Evolutionary conservation across 2,113 vertebrate genomes (phyloP), one percentile per base, ranked within the genome.

Genomic region (Salvelinus sp.): DNA sequence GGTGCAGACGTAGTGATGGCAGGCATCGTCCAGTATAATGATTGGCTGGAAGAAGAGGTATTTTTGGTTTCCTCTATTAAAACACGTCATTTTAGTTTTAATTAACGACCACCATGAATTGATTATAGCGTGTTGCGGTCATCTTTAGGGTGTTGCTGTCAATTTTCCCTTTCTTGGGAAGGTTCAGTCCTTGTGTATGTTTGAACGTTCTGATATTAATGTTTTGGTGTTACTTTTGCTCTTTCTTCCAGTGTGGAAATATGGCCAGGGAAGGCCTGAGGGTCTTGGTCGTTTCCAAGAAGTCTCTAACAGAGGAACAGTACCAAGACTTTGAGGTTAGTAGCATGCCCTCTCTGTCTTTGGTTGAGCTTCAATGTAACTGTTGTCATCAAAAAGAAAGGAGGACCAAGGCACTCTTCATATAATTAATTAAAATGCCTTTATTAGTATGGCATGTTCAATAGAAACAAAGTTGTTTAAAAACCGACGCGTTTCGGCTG

Each of bases 11-110:
- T 98, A 10, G 96, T 98, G 84, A 99, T 99, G 97, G 95, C 96
- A 0, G 96, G 96, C 60, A 98, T 99, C 0, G 97, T 99, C 78
- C 97, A 98, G 84, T 99, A 99, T 82, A 99, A 98, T 0, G 97
- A 99, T 87, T 99, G 97, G 97, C 94, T 99, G 83, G 97, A 99
- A 75, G 97, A 98, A 76, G 97, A 98, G 96, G 97, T 98, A 82
- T 0, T 23, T 70, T 27, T 58, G 44, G 28, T 13, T 28, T 30
- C 25, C 2, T 54, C 50, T 5, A 54, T 54, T 4, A 18, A 16
- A n/a, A 63, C 20, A 63, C 60, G 2, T 25, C 0, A 3, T 22
- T 63, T 25, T 25, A 63, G 65, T 63, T 63, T 63, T 3, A 63
- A 63, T 63, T 9, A 23, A 33, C 9, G 12, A 62, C 25, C 14